phyloP scores from a whole-genome alignment of 2,888 invertebrate genomes.

The Pollenia angustigena region DNA sequence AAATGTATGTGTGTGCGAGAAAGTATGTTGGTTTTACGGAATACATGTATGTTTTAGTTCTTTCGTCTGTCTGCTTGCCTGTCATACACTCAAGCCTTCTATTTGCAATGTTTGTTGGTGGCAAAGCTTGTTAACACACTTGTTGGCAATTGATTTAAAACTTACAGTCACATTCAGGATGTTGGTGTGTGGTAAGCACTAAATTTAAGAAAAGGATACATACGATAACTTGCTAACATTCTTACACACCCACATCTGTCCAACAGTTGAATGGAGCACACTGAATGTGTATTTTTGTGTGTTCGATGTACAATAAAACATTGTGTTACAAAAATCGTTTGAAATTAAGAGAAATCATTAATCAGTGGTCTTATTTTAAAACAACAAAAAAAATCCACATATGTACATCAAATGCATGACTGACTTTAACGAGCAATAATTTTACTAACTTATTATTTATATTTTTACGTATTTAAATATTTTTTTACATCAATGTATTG shows the following conservation, averaged over 20 bases:
- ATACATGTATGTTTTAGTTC: conserved; percentile 12
- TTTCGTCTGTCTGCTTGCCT: conserved; percentile 31
- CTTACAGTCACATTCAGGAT: conserved; percentile 40
- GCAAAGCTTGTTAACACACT: conserved; percentile 68
- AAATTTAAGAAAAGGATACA: conserved; percentile 40
- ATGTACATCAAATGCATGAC: not conserved
- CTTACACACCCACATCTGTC: not conserved
- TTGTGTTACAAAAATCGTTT: no score
- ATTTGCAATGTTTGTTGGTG: conserved; percentile 58
- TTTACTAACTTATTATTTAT: not conserved
- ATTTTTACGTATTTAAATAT: no score
- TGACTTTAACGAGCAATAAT: not conserved
- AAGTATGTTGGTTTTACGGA: conserved; percentile 11
- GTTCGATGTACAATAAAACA: no score
- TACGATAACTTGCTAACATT: conserved; percentile 24
- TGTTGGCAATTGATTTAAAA: conserved; percentile 68
- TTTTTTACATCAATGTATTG: no score
- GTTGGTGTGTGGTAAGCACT: conserved; percentile 40
- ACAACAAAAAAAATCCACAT: no score
- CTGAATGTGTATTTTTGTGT: not conserved
- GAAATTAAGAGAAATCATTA: no score
- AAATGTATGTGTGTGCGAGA: not conserved
- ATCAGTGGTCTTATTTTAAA: no score
- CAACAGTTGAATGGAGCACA: not conserved
- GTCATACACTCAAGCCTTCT: conserved; percentile 21